phyloP scores from a whole-genome alignment of 2,888 invertebrate genomes.

The Lasioglossum lativentre region DNA sequence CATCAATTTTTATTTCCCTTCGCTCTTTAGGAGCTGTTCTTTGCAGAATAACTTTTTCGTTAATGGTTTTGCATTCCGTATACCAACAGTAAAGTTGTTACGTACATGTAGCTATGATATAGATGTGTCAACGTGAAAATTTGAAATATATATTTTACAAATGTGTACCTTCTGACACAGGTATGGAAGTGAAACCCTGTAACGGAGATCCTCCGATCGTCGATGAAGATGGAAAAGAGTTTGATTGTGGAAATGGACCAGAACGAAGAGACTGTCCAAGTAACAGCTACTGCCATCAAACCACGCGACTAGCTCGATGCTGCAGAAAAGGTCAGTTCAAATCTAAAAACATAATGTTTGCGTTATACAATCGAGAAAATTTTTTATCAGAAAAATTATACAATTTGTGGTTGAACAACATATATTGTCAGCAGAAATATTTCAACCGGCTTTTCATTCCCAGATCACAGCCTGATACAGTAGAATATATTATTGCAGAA shows the following conservation, averaged over 20 bases:
- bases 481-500: background rate
- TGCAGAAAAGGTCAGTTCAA: conserved; percentile 90
- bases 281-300: conserved; percentile 95
- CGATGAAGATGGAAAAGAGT: conserved; percentile 91
- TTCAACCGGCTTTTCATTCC: no score
- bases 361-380: no score
- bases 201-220: conserved; percentile 92
- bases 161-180: conserved; percentile 78
- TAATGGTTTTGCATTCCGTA: background rate
- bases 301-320: conserved; percentile 92
- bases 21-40: background rate
- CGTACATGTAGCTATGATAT: background rate
- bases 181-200: conserved; percentile 94
- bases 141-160: background rate
- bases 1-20: background rate
- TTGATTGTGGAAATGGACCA: conserved; percentile 93
- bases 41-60: background rate
- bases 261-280: conserved; percentile 93
- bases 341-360: no score
- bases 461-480: background rate
- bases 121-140: background rate
- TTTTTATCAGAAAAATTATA: no score
- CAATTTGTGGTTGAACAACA: background rate
- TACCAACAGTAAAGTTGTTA: background rate
- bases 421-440: no score